These are phyloP conservation scores for Catostomus latipinnis DNA, from an alignment of 2,797 vertebrate species.

Conservation along the genomic window DNA sequence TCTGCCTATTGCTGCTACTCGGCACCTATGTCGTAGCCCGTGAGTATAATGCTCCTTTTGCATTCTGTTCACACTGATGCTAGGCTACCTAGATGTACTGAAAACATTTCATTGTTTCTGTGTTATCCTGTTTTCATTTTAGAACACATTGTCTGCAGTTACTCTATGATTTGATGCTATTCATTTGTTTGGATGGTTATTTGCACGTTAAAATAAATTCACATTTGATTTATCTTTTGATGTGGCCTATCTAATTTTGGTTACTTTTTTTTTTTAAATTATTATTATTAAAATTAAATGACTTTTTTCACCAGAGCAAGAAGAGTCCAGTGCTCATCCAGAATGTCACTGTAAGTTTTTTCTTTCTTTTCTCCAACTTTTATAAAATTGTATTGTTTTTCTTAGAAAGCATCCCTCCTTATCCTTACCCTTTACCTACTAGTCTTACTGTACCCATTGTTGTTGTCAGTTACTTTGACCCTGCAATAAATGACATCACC, in stretches of 20 bases:
- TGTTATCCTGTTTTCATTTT: too few species aligned
- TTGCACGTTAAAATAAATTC: too few species aligned
- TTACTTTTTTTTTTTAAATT: too few species aligned
- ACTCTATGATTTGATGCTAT: too few species aligned
- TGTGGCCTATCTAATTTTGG: too few species aligned
- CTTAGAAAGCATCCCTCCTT: not conserved
- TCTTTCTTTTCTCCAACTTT: not conserved
- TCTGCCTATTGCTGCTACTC: constrained; percentile 81
- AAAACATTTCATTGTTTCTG: too few species aligned
- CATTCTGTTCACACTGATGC: not conserved
- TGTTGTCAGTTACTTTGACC: constrained; percentile 47
- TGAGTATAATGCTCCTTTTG: constrained; percentile 76
- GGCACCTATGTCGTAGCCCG: constrained; percentile 74
- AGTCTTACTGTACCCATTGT: constrained; percentile 6
- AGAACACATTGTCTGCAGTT: too few species aligned
- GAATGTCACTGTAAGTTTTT: constrained; percentile 82
- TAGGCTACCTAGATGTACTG: not conserved
- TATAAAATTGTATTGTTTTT: not conserved
- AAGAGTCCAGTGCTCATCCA: constrained; percentile 70
- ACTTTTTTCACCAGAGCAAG: constrained; percentile 70
- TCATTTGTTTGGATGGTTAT: too few species aligned
- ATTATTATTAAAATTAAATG: not conserved
- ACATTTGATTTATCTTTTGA: too few species aligned
- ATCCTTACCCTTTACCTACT: constrained; percentile 26
- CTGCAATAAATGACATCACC: constrained; percentile 32